phyloP scores from a whole-genome alignment of 2,113 vertebrate species.

The Pangasianodon hypophthalmus region DNA sequence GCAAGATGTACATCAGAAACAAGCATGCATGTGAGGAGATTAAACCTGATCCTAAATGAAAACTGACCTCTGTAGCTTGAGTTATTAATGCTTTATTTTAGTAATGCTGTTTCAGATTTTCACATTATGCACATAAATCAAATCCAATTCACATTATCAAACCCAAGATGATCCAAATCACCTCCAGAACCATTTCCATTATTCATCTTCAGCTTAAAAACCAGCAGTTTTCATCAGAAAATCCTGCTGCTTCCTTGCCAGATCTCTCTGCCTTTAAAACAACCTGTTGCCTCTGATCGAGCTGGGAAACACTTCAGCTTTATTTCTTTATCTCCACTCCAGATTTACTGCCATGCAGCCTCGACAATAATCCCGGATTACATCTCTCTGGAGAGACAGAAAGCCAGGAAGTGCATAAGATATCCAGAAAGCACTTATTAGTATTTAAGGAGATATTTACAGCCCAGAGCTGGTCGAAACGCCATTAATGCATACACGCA shows the following conservation, averaged over 20 bases:
- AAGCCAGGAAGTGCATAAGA: not conserved
- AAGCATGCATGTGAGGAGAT: too few species aligned
- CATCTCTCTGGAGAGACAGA: not conserved
- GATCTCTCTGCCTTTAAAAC: conserved; percentile 15
- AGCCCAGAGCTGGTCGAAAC: not conserved
- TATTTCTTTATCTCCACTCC: not conserved
- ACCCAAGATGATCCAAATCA: not conserved
- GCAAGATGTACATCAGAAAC: not conserved
- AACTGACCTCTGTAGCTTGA: too few species aligned
- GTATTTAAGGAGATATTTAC: not conserved
- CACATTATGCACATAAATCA: too few species aligned
- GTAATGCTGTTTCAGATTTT: too few species aligned
- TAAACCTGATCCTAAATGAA: too few species aligned
- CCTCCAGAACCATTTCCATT: not conserved
- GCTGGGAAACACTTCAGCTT: not conserved
- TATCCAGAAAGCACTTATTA: not conserved
- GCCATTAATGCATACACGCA: not conserved
- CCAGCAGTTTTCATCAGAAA: too few species aligned
- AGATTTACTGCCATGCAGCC: not conserved
- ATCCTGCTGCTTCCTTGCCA: not conserved
- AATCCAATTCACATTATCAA: not conserved
- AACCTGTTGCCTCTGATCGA: conserved; percentile 29
- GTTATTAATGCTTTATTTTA: too few species aligned
- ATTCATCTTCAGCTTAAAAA: too few species aligned
- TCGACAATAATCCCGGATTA: not conserved